Base-by-base conservation (phyloP, 2,888 invertebrate genomes). In the Amphipoea lucens region DNA sequence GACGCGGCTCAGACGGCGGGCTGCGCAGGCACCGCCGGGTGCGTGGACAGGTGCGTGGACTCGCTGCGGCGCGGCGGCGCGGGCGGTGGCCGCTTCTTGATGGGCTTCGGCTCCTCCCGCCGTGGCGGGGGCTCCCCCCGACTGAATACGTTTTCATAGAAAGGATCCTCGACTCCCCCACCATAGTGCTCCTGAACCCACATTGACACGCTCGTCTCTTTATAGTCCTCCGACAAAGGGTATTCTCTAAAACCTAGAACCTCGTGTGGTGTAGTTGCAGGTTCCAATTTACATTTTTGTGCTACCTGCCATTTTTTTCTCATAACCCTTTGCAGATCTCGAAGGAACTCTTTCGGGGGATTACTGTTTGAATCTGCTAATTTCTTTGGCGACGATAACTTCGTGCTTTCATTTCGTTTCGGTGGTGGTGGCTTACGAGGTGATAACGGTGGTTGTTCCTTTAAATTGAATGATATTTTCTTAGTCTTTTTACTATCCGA, bases 291-390 rank as follows among this genome's bases (percentile, higher is more conserved):
- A 92, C 99, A 99, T 93, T 99, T 99, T 92, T 99, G 99, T 5
- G 99, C 99, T 0, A 99, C 99, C 91, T 99, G 98, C 98, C 98
- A 98, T 92, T 99, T 99, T 92, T 99, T 99, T 87, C 98, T 97
- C 98, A 99, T 99, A 0, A 99, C 99, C 74, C 99, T 97, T 92
- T 99, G 99, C 71, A 99, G 96, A 94, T 99, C 99, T 92, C 98
- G 98, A 68, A 99, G 96, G 92, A 99, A 99, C 80, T 98, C 98
- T 48, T 98, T 98, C 0, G 98, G 98, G 4, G 98, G 98, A 90
- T 98, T 98, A 87, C 98, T 98, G 79, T 97, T 97, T 0, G 98
- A 98, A 80, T 98, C 98, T 0, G 97, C 97, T 51, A 98, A 94
- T 89, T 98, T 98, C 92, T 98, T 98, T 6, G 98, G 98, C 14